These are phyloP conservation scores for Chaunax sp. DNA, from an alignment of 2,797 vertebrate species.

Conservation along the genomic window DNA sequence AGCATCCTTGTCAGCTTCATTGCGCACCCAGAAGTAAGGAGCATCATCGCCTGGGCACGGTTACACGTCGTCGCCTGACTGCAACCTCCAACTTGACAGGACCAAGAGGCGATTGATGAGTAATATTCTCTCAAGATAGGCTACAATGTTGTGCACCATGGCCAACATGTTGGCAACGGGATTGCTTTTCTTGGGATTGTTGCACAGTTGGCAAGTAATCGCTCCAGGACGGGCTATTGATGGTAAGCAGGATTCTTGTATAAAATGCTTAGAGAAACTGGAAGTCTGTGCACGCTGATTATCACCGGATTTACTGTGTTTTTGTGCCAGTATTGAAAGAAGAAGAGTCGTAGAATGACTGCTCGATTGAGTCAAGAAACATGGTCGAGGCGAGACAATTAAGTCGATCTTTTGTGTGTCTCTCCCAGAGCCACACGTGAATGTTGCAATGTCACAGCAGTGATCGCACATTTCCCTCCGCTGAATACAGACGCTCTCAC, in stretches of 20 bases:
- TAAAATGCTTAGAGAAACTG: background rate
- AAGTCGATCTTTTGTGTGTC: constrained; percentile 66
- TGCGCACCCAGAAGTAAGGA: constrained; percentile 64
- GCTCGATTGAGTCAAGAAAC: constrained; percentile 42
- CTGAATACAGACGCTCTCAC: constrained; percentile 7
- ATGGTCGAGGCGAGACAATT: constrained; percentile 56
- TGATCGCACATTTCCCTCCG: constrained; percentile 4
- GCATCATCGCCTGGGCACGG: constrained; percentile 59
- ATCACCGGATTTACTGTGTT: background rate
- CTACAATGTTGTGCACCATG: constrained; percentile 75
- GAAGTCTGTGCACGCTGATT: constrained; percentile 17
- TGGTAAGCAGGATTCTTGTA: constrained; percentile 74
- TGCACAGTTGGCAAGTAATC: constrained; percentile 81
- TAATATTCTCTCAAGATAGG: constrained; percentile 53
- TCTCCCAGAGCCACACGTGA: constrained; percentile 59
- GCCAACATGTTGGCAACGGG: constrained; percentile 76
- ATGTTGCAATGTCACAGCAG: constrained; percentile 65
- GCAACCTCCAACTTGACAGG: constrained; percentile 71
- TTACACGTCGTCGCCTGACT: constrained; percentile 64
- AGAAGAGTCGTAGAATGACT: background rate
- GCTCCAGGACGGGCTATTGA: constrained; percentile 78
- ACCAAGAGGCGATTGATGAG: constrained; percentile 74
- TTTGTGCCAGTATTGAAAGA: background rate
- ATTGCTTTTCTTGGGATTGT: constrained; percentile 81
- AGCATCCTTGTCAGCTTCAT: constrained; percentile 56